Base-by-base conservation (phyloP, 2,113 vertebrate species). In the Callocephalon fimbriatum region DNA sequence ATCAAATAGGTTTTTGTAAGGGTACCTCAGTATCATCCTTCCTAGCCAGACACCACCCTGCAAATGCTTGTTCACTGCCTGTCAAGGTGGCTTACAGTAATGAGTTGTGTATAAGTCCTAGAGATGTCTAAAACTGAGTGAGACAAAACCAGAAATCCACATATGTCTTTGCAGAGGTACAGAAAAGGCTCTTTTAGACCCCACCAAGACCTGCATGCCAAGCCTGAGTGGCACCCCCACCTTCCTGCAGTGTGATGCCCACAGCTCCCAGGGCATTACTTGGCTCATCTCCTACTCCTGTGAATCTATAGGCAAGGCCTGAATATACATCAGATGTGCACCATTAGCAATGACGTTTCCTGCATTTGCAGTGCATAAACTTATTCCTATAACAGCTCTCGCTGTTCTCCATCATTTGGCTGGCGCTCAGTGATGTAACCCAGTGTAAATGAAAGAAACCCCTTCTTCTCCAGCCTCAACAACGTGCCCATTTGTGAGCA, bases 401-500 rank as follows among this genome's bases (percentile, higher is more conserved):
- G 0, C 72, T 77, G 66, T 77, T 97, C 92, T 84, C 93, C 3
- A 2, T 44, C 73, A 67, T 74, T 91, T 93, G 89, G 86, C 89
- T 90, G 76, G 54, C 0, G 16, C 83, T 91, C 91, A 72, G 76
- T 86, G 94, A 95, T 61, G 94, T 94, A 91, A 95, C 83, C 73
- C 84, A 77, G 73, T 9, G 73, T n/a, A 89, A 92, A 96, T 96
- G 95, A 97, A 96, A 96, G 94, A 91, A 75, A 81, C 35, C 61
- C 51, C 86, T 95, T 95, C 77, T 95, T 26, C 95, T 89, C 65
- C 15, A 35, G 76, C 76, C 80, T 84, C 84, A 93, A 96, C 95
- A 96, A 97, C 89, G 76, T 63, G 44, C 93, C 93, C 74, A 23
- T 95, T 97, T 94, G 95, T 95, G 87, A 95, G 89, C 65, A 94